Base-by-base conservation (phyloP, 2,888 invertebrate species). In the Agapostemon virescens region DNA sequence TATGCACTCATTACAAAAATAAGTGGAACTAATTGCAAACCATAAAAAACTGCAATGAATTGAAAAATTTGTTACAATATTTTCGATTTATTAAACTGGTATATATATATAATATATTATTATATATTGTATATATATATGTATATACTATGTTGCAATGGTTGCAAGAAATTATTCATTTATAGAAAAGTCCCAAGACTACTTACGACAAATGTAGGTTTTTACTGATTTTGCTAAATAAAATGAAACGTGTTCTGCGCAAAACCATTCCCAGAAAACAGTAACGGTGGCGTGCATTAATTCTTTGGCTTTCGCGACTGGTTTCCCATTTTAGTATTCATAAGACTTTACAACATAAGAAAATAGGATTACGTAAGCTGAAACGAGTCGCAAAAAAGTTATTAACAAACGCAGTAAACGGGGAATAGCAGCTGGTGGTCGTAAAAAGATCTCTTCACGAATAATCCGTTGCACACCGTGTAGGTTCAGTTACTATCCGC, bases 401-500 rank as follows among this genome's bases (percentile, higher is more conserved):
- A 83, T 83, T 78, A 82, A 75, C 78, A 75, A 72, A 73, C n/a
- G 68, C 30, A 73, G 61, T 78, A 75, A 83, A 83, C 75, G 23
- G 17, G 38, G 23, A 66, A 78, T 52, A 40, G 45, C 58, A 33
- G 5, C 15, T 38, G 42, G 26, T 23, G 40, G 42, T 74, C 76
- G 68, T 79, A 79, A 83, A 83, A 68, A 42, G 23, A 13, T 68
- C 23, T 26, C 38, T n/a, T 20, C 45, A 13, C 13, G 67, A 42
- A 78, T 72, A 74, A 79, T 74, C 45, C 64, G 42, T 69, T 68
- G 3, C 64, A 23, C 13, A 7, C 15, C n/a, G 23, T 42, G 15
- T 42, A 69, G 71, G 63, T 63, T 36, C 36, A 61, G 69, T 77
- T 33, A 30, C 6, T 36, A 66, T 26, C 55, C 42, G 45, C 67